phyloP scores from a whole-genome alignment of 2,113 vertebrate species.

The Ictalurus furcatus region DNA sequence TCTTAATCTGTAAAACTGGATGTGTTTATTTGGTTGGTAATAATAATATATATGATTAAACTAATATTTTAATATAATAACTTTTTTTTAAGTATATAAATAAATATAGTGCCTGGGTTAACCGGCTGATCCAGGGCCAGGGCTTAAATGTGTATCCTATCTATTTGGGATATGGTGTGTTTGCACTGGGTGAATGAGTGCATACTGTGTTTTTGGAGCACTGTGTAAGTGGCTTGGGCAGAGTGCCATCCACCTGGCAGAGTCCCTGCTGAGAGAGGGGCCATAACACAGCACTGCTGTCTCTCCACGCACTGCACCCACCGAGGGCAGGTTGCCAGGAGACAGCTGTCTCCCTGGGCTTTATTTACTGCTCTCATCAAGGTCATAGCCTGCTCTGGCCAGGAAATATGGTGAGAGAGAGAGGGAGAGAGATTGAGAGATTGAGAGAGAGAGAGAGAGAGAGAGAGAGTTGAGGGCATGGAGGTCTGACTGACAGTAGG shows the following conservation, averaged over 20 bases:
- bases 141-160: background rate
- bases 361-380: slow-evolving; percentile 67
- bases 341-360: slow-evolving; percentile 57
- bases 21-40: background rate
- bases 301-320: slow-evolving; percentile 51
- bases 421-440: too few relatives aligned
- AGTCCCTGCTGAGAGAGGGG: slow-evolving; percentile 47
- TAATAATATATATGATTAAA: background rate
- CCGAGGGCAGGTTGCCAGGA: slow-evolving; percentile 65
- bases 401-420: slow-evolving; percentile 35
- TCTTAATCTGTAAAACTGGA: background rate
- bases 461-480: background rate
- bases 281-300: slow-evolving; percentile 64
- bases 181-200: slow-evolving; percentile 33
- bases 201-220: slow-evolving; percentile 37
- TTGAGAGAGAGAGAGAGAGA: slow-evolving; percentile 28
- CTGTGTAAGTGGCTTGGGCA: slow-evolving; percentile 66
- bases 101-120: background rate
- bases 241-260: slow-evolving; percentile 68
- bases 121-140: background rate
- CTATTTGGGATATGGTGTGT: background rate
- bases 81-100: too few relatives aligned
- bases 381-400: slow-evolving; percentile 64
- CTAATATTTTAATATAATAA: too few relatives aligned
- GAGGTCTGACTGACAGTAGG: slow-evolving; percentile 14